Conservation (phyloP, 1,140 invertebrate species). For the Radopholus similis region DNA sequence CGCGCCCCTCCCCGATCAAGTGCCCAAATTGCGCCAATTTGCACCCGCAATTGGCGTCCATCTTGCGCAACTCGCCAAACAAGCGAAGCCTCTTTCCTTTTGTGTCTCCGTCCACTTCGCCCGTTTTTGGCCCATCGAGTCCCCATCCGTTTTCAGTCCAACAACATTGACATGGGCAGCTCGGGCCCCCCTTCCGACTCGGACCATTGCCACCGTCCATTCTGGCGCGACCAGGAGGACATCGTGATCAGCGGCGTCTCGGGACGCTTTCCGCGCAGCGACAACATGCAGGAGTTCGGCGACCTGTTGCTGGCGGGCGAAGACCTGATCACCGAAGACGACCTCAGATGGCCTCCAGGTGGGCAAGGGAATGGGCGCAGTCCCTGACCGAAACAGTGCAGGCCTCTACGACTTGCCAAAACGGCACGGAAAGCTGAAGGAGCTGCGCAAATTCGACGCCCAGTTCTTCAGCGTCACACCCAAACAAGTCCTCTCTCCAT, state of each 20-base stretch:
- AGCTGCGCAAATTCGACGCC: conserved; percentile 70
- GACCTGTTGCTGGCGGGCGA: conserved; percentile 77
- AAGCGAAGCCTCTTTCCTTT: too few species aligned
- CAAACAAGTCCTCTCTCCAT: conserved; percentile 70
- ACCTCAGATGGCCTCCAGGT: conserved; percentile 71
- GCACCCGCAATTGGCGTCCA: too few species aligned
- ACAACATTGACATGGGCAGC: background rate
- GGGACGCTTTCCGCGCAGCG: conserved; percentile 80
- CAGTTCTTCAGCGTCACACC: conserved; percentile 66
- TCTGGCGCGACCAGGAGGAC: conserved; percentile 67
- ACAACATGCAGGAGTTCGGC: conserved; percentile 77
- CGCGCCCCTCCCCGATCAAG: too few species aligned
- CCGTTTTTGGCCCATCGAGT: too few species aligned
- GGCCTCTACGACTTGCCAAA: conserved; percentile 76
- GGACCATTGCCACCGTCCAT: conserved; percentile 29
- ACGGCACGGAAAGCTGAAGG: conserved; percentile 82
- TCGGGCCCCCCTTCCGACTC: conserved; percentile 15
- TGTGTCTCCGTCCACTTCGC: too few species aligned
- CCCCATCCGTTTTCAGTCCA: too few species aligned
- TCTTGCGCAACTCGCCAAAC: too few species aligned
- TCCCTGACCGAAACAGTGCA: conserved; percentile 37
- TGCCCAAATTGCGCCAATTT: too few species aligned
- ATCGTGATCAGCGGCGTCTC: conserved; percentile 84
- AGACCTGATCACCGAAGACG: conserved; percentile 82
- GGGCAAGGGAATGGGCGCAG: background rate